Conservation (phyloP, 2,888 invertebrate species). For the Serrognathus titanus region DNA sequence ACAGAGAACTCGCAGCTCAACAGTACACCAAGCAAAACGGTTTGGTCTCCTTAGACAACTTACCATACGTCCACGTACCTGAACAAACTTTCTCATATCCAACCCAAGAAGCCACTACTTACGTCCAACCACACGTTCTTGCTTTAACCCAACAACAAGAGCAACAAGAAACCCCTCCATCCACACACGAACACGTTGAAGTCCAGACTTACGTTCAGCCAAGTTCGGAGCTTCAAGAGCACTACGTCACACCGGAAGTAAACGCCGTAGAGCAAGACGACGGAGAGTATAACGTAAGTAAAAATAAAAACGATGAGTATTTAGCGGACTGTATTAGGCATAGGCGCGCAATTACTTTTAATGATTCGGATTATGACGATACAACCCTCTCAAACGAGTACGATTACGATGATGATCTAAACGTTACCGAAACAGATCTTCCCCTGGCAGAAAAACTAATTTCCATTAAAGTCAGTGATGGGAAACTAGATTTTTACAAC, state of each 20-base stretch:
- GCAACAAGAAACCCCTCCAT: neutral
- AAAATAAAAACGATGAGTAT: neutral
- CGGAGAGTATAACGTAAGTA: neutral
- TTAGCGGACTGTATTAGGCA: too few relatives aligned
- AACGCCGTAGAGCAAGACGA: neutral
- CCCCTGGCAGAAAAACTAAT: slow-evolving; percentile 11
- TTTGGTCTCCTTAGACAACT: too few relatives aligned
- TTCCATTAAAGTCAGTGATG: neutral
- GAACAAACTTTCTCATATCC: neutral
- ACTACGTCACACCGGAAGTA: neutral
- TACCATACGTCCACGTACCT: too few relatives aligned
- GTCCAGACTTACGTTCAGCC: neutral
- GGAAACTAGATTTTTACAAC: too few relatives aligned
- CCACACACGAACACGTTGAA: too few relatives aligned
- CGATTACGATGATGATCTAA: neutral
- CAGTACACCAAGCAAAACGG: neutral
- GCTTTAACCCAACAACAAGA: slow-evolving; percentile 5
- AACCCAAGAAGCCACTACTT: neutral
- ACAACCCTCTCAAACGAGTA: neutral
- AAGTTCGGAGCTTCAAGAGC: neutral
- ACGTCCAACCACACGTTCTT: slow-evolving; percentile 2
- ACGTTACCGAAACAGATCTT: neutral
- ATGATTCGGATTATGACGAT: too few relatives aligned
- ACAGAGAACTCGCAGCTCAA: slow-evolving; percentile 4
- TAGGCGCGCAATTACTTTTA: too few relatives aligned